Evolutionary conservation across 2,888 invertebrate species (phyloP), one percentile per base, ranked within the genome.

Genomic region (Aphelenchoides bicaudatus): DNA sequence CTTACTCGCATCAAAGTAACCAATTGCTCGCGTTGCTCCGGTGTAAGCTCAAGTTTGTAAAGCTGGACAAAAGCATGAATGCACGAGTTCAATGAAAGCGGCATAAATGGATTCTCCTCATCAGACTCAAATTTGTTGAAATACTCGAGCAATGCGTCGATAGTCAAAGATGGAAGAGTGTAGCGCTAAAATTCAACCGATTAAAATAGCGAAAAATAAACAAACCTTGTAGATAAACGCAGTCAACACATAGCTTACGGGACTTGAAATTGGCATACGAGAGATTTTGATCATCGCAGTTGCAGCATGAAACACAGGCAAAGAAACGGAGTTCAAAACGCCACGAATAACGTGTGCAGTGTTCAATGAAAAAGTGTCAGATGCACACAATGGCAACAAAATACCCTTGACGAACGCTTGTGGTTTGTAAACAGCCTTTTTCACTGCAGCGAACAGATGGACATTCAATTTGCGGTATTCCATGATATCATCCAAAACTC

Each of bases 51-150:
- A 59, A 88, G 87, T 82, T 94, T 94, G 81, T 98, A 98, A 49
- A 91, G 85, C 81, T 96, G 92, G 0, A 88, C 88, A 83, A 98
- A 93, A 3, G 91, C 88, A 55, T 98, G 82, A 37, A 98, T 83
- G 39, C 90, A 86, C 80, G 96, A 96, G 81, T 98, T 94, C 98
- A 96, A 98, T 59, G 96, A 81, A 3, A 96, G 92, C 1, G 98
- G 96, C 78, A 98, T 83, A n/a, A n/a, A n/a, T n/a, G n/a, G n/a
- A 69, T 86, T 86, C 56, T 92, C 85, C 50, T 83, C 82, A 77
- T 94, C 93, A 8, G 30, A 13, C 6, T 48, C 54, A 21, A 55
- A 54, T 39, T n/a, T 19, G 29, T 25, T 39, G 37, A 30, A 39
- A 30, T 49, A 67, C 3, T 31, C 28, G 8, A 53, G 37, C 4